Percentiles rank a stretch among this genome's conserved stretches.
These are phyloP conservation scores for Chaetodon trifascialis DNA, from an alignment of 2,113 vertebrate genomes.

Conservation along the genomic window DNA sequence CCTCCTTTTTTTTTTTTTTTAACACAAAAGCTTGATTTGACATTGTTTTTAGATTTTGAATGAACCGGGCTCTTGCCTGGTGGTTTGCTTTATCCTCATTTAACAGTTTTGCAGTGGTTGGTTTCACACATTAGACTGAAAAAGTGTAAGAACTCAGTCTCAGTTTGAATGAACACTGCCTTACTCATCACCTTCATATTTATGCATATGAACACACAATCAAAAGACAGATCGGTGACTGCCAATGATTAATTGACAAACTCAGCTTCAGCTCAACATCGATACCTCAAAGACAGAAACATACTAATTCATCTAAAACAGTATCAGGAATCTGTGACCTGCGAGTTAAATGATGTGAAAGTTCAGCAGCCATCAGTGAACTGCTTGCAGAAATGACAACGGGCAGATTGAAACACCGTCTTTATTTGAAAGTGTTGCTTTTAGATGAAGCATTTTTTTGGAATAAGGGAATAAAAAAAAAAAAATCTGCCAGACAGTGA, in stretches of 20 bases:
- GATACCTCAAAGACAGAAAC: constrained; percentile 26
- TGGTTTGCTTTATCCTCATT: background rate
- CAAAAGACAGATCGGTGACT: constrained; percentile 31
- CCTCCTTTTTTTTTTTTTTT: background rate
- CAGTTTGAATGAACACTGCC: background rate
- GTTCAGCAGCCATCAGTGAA: background rate
- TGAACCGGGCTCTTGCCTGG: background rate
- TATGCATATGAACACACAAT: constrained; percentile 26
- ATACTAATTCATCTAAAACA: constrained; percentile 35
- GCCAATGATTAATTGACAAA: constrained; percentile 23
- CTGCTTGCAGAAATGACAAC: constrained; percentile 12
- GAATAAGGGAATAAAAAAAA: background rate
- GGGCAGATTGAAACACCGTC: background rate
- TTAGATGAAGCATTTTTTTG: background rate
- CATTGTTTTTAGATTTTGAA: background rate
- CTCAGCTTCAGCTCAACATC: constrained; percentile 17
- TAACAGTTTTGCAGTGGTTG: background rate
- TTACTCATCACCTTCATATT: constrained; percentile 11
- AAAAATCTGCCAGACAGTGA: background rate
- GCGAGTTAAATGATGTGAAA: constrained; percentile 20
- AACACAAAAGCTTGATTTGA: background rate
- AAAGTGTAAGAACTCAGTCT: background rate
- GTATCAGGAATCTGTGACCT: constrained; percentile 27
- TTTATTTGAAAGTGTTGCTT: background rate
- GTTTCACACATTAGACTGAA: background rate